Base-by-base conservation (phyloP, 2,797 vertebrate species). In the Tachyglossus aculeatus region DNA sequence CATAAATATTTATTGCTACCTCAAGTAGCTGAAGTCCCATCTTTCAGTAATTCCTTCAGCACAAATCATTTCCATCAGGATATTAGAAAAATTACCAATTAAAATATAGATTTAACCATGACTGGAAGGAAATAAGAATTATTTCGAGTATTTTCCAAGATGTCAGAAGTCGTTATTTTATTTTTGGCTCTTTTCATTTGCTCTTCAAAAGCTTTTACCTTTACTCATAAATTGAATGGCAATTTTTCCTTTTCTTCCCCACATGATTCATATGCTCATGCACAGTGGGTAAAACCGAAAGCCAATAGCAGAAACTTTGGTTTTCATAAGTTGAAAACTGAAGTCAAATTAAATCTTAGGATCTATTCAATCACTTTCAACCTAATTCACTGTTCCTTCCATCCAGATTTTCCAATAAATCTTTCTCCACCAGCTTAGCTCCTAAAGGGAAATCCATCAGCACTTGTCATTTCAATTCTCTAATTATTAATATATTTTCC, bases 1-100 rank as follows among this genome's bases (percentile, higher is more conserved):
- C 45, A 85, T 83, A 83, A 79, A 83, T 81, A 83, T 86, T 79
- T 79, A 81, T 77, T 56, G 55, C 41, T 60, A 57, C 27, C 67
- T 75, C 54, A 85, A 66, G 65, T 44, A 29, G 70, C 47, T 53
- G 33, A 55, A 74, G 58, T 61, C 53, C 47, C 54, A 58, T 72
- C 62, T 77, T 79, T 77, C 72, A 70, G 25, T 60, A 70, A 71
- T 73, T 71, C 15, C 40, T 77, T 66, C 19, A 63, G 19, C 19
- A 65, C 41, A 54, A 66, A 85, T 77, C 50, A n/a, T 34, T 44
- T 52, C 16, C 71, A 27, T 73, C 25, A 74, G 36, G 44, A 71
- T 68, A 63, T 27, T 73, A 31, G 45, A 67, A 78, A 76, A 71
- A 50, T 29, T 47, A 40, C 45, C 67, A 80, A 80, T 53, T 80